Evolutionary conservation across 2,888 invertebrate species (phyloP), one percentile per base, ranked within the genome.

Genomic region (Hylaea fasciaria): DNA sequence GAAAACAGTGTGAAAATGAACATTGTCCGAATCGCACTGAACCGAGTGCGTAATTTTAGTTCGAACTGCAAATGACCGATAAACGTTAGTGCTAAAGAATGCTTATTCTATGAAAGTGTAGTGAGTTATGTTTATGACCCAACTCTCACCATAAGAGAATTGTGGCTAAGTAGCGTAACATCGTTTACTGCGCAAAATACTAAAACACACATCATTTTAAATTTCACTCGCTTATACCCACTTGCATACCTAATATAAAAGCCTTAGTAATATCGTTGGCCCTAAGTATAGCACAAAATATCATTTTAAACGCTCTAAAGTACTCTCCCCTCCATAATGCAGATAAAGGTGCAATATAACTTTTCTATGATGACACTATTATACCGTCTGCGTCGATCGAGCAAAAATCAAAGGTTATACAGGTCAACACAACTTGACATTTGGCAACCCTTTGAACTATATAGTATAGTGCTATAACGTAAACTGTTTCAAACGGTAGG

Each of bases 381-480:
- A 66, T 55, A 52, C 62, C 57, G 70, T 68, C 68, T 70, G 59
- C 56, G 56, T 43, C 44, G 62, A 57, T 60, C 54, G 56, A 51
- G 56, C 66, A 59, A 68, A 68, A 66, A 68, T 67, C 61, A 58
- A 70, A 70, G 71, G 69, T 75, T 72, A 65, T 60, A 46, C 52
- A 73, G 73, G 75, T 76, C 74, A 76, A 70, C 69, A 65, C 44
- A 49, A 50, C 61, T 61, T 69, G 67, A 70, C 69, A 66, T 78
- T 75, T 61, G 64, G 64, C 70, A 73, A 80, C 74, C 77, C 65
- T 73, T 77, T 76, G 70, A 76, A 70, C 69, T 50, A 61, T n/a
- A n/a, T n/a, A n/a, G n/a, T n/a, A n/a, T n/a, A n/a, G n/a, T n/a
- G n/a, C n/a, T n/a, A n/a, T 66, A 41, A 64, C 32, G 58, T 44